These are phyloP conservation scores for Pterocles gutturalis DNA, from an alignment of 2,113 vertebrate genomes.

Conservation along the genomic window DNA sequence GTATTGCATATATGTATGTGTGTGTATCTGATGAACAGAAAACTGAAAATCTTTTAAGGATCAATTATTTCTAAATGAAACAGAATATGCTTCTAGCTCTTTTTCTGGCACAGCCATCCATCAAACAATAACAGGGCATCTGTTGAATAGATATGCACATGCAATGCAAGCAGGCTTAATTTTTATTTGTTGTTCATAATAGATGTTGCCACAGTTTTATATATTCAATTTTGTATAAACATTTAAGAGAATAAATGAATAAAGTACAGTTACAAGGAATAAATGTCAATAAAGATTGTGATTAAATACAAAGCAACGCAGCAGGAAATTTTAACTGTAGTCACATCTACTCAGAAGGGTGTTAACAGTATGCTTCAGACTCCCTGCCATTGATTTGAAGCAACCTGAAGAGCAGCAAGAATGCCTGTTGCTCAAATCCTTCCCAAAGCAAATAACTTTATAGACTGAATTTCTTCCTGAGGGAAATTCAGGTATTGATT, in stretches of 20 bases:
- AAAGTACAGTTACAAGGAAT: conserved; percentile 39
- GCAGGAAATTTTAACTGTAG: conserved; percentile 37
- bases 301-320: conserved; percentile 3
- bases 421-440: neutral
- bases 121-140: conserved; percentile 61
- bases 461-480: neutral
- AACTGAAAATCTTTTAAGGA: conserved; percentile 31
- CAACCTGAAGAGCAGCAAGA: neutral
- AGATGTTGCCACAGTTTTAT: conserved; percentile 32
- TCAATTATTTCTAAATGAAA: conserved; percentile 47
- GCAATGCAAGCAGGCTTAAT: conserved; percentile 26
- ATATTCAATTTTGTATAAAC: conserved; percentile 52
- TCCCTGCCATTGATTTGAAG: neutral
- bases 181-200: conserved; percentile 61
- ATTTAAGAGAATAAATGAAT: conserved; percentile 63
- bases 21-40: neutral
- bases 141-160: conserved; percentile 46
- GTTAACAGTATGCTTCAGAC: conserved; percentile 23
- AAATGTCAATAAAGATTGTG: conserved; percentile 32
- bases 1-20: neutral
- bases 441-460: conserved; percentile 16
- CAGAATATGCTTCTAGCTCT: conserved; percentile 34
- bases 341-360: conserved; percentile 34
- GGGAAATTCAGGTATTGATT: neutral
- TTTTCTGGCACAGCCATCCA: conserved; percentile 41